Evolutionary conservation across 2,888 invertebrate genomes (phyloP).

Genomic region (Julus scanicus): DNA sequence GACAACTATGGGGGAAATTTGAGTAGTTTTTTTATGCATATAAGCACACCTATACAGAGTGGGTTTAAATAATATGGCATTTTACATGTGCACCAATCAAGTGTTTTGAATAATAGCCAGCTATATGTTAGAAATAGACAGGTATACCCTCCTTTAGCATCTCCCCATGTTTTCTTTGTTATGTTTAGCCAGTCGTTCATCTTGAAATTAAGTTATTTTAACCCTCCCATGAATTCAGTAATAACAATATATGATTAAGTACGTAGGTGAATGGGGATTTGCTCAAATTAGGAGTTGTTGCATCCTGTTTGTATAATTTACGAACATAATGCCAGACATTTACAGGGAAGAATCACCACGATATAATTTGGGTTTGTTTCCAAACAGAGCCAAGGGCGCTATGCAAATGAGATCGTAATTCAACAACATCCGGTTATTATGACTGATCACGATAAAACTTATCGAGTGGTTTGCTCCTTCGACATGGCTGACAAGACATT

Average conservation of each 20-base stretch:
- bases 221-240: not conserved
- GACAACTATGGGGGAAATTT: no score
- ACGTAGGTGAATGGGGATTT: not conserved
- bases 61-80: no score
- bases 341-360: not conserved
- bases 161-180: no score
- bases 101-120: no score
- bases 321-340: not conserved
- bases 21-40: no score
- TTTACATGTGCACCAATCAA: no score
- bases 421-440: constrained; percentile 69
- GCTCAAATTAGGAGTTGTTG: constrained; percentile 12
- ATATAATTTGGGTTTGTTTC: constrained; percentile 5
- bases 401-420: constrained; percentile 68
- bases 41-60: no score
- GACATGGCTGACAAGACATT: constrained; percentile 68
- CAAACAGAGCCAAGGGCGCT: constrained; percentile 65
- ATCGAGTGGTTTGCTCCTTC: constrained; percentile 68
- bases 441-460: constrained; percentile 68
- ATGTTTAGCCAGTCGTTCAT: not conserved
- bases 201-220: not conserved
- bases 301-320: not conserved
- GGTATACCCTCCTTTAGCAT: no score
- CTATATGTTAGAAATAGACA: no score
- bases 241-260: not conserved